Evolutionary conservation across 2,888 invertebrate species (phyloP).

Genomic region (Xanthia togata): DNA sequence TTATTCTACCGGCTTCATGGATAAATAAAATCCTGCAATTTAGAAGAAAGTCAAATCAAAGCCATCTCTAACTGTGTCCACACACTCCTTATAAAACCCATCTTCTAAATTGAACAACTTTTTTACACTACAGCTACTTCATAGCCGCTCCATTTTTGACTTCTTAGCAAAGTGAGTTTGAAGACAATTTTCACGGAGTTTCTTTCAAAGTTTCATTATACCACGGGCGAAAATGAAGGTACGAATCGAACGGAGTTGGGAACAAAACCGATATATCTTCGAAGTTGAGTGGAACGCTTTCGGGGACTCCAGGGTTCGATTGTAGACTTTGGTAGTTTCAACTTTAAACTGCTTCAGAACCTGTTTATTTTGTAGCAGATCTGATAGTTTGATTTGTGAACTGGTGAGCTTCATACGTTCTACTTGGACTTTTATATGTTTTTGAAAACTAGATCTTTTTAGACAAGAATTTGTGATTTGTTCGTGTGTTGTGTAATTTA

Average conservation of each 20-base stretch:
- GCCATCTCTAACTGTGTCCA: conserved; percentile 31
- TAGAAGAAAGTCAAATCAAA: conserved; percentile 13
- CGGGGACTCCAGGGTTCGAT: conserved; percentile 65
- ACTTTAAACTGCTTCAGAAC: conserved; percentile 76
- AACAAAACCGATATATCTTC: conserved; percentile 84
- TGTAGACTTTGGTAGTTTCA: conserved; percentile 75
- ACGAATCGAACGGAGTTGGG: conserved; percentile 74
- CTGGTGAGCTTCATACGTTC: conserved; percentile 53
- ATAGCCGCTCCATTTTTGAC: conserved; percentile 63
- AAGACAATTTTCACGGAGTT: conserved; percentile 68
- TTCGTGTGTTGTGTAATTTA: conserved; percentile 18
- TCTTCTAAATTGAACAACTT: conserved; percentile 54
- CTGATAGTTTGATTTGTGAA: conserved; percentile 67
- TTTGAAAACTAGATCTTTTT: conserved; percentile 50
- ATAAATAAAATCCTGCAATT: background rate
- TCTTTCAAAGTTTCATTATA: conserved; percentile 75
- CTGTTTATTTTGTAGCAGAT: conserved; percentile 66
- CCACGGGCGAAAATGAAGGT: conserved; percentile 74
- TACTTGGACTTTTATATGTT: conserved; percentile 48
- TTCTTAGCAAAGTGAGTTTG: conserved; percentile 66
- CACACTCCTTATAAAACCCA: conserved; percentile 40
- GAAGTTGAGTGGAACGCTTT: conserved; percentile 70
- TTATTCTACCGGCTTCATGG: background rate
- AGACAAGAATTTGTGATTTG: conserved; percentile 20
- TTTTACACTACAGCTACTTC: conserved; percentile 54